Evolutionary conservation across 2,797 vertebrate species (phyloP).

Genomic region (Melopsittacus undulatus): DNA sequence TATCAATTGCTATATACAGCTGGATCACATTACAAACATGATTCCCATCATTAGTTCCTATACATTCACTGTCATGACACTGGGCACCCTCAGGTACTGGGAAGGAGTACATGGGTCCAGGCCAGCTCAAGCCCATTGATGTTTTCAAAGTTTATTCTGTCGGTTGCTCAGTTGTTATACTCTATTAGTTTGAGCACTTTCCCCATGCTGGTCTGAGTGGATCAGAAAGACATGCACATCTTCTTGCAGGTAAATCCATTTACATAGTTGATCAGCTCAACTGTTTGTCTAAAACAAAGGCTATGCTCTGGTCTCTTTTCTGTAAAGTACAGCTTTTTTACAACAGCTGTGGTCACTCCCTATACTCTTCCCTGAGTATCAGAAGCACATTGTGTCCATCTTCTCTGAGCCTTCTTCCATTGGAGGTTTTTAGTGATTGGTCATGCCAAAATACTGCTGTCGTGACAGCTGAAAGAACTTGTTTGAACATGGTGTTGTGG

Average conservation of each 20-base stretch:
- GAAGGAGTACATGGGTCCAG: background rate
- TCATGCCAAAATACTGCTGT: background rate
- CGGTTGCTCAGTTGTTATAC: background rate
- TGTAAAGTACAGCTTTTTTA: background rate
- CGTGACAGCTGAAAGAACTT: background rate
- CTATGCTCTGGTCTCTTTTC: background rate
- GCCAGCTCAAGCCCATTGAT: background rate
- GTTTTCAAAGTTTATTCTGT: background rate
- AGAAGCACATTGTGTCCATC: no score
- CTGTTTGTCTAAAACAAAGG: background rate
- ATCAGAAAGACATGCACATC: background rate
- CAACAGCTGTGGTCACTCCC: background rate
- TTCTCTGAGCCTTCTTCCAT: background rate
- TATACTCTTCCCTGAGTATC: background rate
- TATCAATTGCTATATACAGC: background rate
- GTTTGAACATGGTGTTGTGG: background rate
- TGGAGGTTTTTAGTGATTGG: background rate
- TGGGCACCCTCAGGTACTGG: background rate
- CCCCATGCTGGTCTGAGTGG: background rate
- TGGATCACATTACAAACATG: background rate
- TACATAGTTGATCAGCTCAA: background rate
- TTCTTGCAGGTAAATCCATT: background rate
- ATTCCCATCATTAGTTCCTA: background rate
- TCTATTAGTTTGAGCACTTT: background rate
- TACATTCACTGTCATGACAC: rapidly evolving